Conservation (phyloP, 2,113 vertebrate species). For the Bungarus multicinctus region DNA sequence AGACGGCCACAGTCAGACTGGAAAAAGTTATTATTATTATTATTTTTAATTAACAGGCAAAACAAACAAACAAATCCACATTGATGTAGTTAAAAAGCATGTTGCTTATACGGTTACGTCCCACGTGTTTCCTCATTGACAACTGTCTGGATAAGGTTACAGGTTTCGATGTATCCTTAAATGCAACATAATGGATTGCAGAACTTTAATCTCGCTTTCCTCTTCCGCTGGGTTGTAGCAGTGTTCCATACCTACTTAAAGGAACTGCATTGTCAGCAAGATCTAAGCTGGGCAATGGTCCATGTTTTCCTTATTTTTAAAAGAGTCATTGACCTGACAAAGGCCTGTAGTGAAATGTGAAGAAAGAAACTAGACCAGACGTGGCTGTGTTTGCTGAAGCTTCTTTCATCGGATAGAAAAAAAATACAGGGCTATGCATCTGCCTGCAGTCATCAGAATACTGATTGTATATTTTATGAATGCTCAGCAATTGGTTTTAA, state of each 20-base stretch:
- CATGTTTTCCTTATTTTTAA: conserved; percentile 71
- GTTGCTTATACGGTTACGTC: conserved; percentile 44
- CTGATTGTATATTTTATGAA: conserved; percentile 48
- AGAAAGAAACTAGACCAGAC: conserved; percentile 65
- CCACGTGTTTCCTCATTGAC: conserved; percentile 68
- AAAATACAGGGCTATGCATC: conserved; percentile 37
- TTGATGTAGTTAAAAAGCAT: conserved; percentile 29
- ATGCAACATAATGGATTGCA: conserved; percentile 73
- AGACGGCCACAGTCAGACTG: neutral
- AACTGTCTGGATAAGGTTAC: conserved; percentile 66
- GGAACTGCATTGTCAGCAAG: conserved; percentile 75
- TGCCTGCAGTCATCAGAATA: conserved; percentile 49
- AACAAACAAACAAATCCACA: neutral
- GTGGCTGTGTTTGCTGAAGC: conserved; percentile 39
- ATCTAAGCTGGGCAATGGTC: conserved; percentile 66
- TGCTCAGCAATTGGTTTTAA: conserved; percentile 25
- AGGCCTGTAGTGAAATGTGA: conserved; percentile 60
- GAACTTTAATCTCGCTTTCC: conserved; percentile 63
- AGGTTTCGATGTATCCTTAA: conserved; percentile 61
- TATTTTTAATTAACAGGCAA: neutral
- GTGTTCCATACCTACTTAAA: conserved; percentile 46
- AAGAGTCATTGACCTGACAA: conserved; percentile 70
- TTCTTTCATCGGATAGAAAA: conserved; percentile 55
- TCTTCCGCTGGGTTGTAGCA: conserved; percentile 60
- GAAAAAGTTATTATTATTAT: neutral